Evolutionary conservation across 2,113 vertebrate genomes (phyloP).

Genomic region (Oreochromis aureus): DNA sequence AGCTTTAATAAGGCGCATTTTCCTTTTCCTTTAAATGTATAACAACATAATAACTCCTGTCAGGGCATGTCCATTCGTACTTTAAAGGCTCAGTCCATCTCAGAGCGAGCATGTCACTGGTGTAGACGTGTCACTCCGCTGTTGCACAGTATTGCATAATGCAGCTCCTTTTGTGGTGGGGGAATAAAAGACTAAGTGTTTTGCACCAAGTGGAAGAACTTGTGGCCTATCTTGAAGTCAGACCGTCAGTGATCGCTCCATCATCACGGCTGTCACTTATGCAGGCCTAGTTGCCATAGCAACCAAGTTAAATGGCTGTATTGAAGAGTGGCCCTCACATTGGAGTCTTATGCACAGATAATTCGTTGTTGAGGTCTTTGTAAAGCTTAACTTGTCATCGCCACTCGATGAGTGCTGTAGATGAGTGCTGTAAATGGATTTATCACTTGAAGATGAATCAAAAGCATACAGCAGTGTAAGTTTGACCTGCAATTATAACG

Average conservation of each 20-base stretch:
- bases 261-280: conserved; percentile 1
- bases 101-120: background rate
- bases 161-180: conserved; percentile 9
- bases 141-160: conserved; percentile 39
- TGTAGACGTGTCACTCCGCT: background rate
- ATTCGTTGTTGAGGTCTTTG: conserved; percentile 8
- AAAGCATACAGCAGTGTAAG: background rate
- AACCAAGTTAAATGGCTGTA: conserved; percentile 21
- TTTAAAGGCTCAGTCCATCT: conserved; percentile 1
- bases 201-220: conserved; percentile 18
- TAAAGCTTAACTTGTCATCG: background rate
- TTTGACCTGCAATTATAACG: background rate
- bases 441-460: background rate
- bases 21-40: background rate
- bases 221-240: conserved; percentile 23
- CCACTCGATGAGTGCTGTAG: background rate
- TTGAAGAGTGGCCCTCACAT: background rate
- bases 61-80: background rate
- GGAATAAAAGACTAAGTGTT: conserved; percentile 16
- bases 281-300: background rate
- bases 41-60: background rate
- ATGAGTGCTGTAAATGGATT: background rate
- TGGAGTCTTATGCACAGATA: background rate
- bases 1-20: background rate
- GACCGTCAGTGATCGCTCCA: background rate